These are phyloP conservation scores for Chromis chromis DNA, from an alignment of 2,797 vertebrate species.

Conservation along the genomic window DNA sequence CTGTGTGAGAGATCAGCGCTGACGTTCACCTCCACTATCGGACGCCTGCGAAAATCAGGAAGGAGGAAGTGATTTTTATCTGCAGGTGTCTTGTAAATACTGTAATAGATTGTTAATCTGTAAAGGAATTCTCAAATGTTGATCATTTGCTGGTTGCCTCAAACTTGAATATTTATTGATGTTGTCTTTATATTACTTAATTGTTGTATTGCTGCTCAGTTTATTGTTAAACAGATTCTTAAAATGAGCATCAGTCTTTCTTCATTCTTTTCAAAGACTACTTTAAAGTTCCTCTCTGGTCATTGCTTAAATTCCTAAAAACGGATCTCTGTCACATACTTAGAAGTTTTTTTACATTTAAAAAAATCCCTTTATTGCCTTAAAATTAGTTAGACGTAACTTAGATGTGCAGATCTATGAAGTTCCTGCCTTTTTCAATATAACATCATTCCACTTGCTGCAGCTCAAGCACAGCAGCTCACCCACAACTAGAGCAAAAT, in stretches of 20 bases:
- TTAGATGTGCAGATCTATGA: too few relatives aligned
- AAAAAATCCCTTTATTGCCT: too few relatives aligned
- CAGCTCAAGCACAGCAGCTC: too few relatives aligned
- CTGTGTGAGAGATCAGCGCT: conserved; percentile 56
- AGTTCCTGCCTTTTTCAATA: too few relatives aligned
- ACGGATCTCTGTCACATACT: too few relatives aligned
- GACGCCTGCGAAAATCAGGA: conserved; percentile 55
- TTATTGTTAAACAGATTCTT: neutral
- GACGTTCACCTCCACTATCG: conserved; percentile 58
- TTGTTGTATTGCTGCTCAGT: neutral
- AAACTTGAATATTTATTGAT: conserved; percentile 30
- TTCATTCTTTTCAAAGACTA: conserved; percentile 1
- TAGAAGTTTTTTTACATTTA: too few relatives aligned
- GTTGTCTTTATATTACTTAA: neutral
- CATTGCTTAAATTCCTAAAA: too few relatives aligned
- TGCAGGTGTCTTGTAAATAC: neutral
- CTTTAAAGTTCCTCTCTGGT: too few relatives aligned
- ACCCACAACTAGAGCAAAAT: too few relatives aligned
- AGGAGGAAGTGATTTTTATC: conserved; percentile 64
- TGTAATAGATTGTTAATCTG: neutral
- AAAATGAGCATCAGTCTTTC: neutral
- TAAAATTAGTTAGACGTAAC: too few relatives aligned
- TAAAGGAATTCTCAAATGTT: conserved; percentile 56
- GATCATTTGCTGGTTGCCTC: conserved; percentile 58
- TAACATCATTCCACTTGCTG: too few relatives aligned